Evolutionary conservation across 2,888 invertebrate genomes (phyloP), one percentile per base, ranked within the genome.

Genomic region (Sesia bembeciformis): DNA sequence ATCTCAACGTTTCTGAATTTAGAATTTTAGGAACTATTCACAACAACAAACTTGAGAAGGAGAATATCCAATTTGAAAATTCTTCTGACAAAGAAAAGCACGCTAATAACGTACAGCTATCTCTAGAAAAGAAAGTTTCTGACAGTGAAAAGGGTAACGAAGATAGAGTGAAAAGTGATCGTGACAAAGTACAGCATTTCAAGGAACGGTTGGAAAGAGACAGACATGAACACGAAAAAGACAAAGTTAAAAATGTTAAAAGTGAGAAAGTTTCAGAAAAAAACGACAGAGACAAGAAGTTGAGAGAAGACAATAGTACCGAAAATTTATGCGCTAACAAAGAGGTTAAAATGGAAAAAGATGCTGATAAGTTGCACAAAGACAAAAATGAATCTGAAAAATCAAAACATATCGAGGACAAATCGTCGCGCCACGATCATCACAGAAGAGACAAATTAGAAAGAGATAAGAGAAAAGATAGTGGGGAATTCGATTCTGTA

Each of bases 31-130:
- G 72, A 56, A 61, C 60, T 7, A 70, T 72, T 54, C 77, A 76
- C 49, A 72, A 65, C 50, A 72, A 72, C 23, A 79, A 79, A 64
- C 59, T 69, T 55, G 79, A 82, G 67, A 88, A 90, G 65, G 91
- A 91, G 64, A 85, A 90, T 62, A 78, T 87, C 40, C 83, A 90
- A 60, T 78, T 79, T 58, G 89, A 85, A 55, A 83, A 83, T 67
- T 61, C 70, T 53, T 60, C 72, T 49, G 86, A 85, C 46, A 87
- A 83, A 59, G 83, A 86, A 43, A 89, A 86, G 61, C 72, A 76
- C 55, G 52, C 59, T 54, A 65, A 56, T 60, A 63, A 61, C 53
- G 51, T 71, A 60, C 61, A 66, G 68, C 54, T 70, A 70, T 52
- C 68, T 57, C 43, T 63, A 53, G 72, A 76, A 52, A 74, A 76